Conservation (phyloP, 2,113 vertebrate species). For the Delphinus delphis region DNA sequence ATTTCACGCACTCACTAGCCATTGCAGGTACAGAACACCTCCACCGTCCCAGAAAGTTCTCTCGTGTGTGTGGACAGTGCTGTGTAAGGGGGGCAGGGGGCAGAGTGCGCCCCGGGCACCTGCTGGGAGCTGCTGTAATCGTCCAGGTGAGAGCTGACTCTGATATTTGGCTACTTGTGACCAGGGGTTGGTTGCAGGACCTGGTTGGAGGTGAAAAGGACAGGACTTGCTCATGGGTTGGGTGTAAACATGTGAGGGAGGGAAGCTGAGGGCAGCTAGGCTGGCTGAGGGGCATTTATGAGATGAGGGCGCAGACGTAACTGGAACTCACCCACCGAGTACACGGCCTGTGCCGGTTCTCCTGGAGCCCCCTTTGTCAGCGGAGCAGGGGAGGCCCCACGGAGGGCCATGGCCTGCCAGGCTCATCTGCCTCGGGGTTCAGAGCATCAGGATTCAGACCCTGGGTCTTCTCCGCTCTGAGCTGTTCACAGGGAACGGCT, state of each 20-base stretch:
- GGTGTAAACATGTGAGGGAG: fast-evolving
- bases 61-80: background rate
- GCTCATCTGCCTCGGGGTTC: no score
- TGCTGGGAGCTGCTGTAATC: background rate
- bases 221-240: background rate
- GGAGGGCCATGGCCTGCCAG: fast-evolving
- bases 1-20: no score
- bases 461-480: background rate
- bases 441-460: background rate
- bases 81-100: no score
- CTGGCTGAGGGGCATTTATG: background rate
- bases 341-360: background rate
- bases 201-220: no score
- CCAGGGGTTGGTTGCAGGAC: background rate
- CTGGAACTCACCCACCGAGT: fast-evolving
- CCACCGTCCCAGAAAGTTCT: no score
- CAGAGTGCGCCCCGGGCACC: fast-evolving
- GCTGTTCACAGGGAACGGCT: background rate
- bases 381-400: background rate
- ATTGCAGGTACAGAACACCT: background rate
- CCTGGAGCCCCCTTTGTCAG: background rate
- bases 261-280: background rate
- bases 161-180: fast-evolving
- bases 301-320: background rate
- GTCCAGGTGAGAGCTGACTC: background rate